Evolutionary conservation across 2,888 invertebrate genomes (phyloP).

Genomic region (Torymus texanus): DNA sequence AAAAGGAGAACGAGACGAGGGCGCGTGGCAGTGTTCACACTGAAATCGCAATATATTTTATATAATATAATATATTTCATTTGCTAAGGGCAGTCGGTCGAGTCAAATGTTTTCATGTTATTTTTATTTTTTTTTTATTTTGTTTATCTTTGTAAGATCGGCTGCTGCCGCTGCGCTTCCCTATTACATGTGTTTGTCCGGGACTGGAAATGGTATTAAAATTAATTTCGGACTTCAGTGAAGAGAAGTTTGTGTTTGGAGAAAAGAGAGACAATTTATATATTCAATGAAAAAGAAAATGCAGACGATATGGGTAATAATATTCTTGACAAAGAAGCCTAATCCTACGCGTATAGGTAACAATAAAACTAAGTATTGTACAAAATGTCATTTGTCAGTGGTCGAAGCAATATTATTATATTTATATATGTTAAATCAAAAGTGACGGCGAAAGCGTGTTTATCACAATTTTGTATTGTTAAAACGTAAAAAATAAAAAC

Average conservation of each 20-base stretch:
- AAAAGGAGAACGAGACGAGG: constrained; percentile 18
- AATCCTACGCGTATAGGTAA: not conserved
- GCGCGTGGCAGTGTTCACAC: constrained; percentile 57
- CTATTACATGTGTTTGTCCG: constrained; percentile 16
- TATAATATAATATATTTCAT: constrained; percentile 32
- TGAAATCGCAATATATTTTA: constrained; percentile 52
- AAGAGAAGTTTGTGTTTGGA: no score
- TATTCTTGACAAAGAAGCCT: no score
- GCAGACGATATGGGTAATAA: no score
- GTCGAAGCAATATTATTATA: not conserved
- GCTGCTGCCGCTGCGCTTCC: not conserved
- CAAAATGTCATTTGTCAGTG: not conserved
- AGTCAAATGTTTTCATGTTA: constrained; percentile 11
- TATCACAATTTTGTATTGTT: constrained; percentile 1
- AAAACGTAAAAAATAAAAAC: constrained; percentile 26
- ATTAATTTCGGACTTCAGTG: constrained; percentile 48
- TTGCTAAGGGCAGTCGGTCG: constrained; percentile 53
- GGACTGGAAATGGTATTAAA: constrained; percentile 54
- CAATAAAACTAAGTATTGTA: not conserved
- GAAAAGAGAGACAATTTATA: no score
- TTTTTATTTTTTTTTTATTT: constrained; percentile 22
- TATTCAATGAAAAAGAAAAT: no score
- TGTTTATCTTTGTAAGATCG: constrained; percentile 13
- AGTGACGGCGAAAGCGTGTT: constrained; percentile 5
- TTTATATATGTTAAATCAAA: constrained; percentile 1